Evolutionary conservation across 2,797 vertebrate species (phyloP).

Genomic region (Typhlichthys subterraneus): DNA sequence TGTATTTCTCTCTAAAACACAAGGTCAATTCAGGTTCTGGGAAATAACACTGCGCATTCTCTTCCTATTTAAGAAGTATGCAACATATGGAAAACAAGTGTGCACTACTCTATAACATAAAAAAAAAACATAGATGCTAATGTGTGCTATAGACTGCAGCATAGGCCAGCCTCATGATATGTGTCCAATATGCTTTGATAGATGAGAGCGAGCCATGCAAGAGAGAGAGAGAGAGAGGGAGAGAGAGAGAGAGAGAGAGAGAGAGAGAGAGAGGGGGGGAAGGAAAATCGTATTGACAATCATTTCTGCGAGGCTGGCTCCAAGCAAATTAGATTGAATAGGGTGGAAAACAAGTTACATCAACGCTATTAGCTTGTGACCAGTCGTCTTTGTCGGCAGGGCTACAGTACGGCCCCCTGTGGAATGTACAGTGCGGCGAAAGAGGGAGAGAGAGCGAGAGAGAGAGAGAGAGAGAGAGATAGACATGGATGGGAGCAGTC

Average conservation of each 20-base stretch:
- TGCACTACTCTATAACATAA: neutral
- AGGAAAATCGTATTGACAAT: slow-evolving; percentile 56
- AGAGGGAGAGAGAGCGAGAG: neutral
- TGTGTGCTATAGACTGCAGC: slow-evolving; percentile 46
- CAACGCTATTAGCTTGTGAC: slow-evolving; percentile 71
- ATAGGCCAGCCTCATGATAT: slow-evolving; percentile 27
- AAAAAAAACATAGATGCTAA: slow-evolving; percentile 1
- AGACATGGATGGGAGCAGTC: slow-evolving; percentile 30
- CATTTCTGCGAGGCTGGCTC: slow-evolving; percentile 70
- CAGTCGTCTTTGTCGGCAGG: slow-evolving; percentile 33
- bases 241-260: slow-evolving; percentile 8
- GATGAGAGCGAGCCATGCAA: neutral
- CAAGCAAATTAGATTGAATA: slow-evolving; percentile 76
- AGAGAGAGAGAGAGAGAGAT: neutral
- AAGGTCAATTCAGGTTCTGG: slow-evolving; percentile 5
- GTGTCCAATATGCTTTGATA: slow-evolving; percentile 23
- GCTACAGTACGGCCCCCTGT: slow-evolving; percentile 10
- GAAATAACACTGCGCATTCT: neutral
- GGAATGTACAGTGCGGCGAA: slow-evolving; percentile 5
- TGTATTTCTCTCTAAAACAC: neutral
- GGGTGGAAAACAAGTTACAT: slow-evolving; percentile 69
- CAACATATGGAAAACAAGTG: too few species aligned
- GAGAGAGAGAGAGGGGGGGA: slow-evolving; percentile 17
- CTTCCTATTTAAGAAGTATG: neutral
- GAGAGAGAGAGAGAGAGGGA: slow-evolving; percentile 4